Percentiles rank a stretch among this genome's conserved stretches.
phyloP scores from a whole-genome alignment of 2,797 vertebrate genomes.

The Novumbra hubbsi region DNA sequence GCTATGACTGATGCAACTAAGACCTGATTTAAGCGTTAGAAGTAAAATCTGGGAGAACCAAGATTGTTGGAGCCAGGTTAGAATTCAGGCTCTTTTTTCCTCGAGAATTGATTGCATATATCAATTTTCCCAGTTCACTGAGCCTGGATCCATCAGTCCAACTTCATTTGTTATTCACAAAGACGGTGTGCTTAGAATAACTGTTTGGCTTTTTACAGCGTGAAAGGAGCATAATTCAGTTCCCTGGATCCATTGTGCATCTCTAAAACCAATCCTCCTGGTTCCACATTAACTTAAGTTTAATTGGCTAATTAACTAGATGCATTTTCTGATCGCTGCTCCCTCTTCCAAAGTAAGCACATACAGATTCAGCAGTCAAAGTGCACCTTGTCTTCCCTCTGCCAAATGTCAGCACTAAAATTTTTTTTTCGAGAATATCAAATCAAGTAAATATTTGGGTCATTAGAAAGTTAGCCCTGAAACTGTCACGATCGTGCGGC shows the following conservation, averaged over 20 bases:
- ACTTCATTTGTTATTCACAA: background rate
- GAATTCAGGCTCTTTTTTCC: background rate
- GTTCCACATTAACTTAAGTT: background rate
- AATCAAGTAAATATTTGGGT: background rate
- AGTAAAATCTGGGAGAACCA: background rate
- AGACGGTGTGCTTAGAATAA: background rate
- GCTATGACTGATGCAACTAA: background rate
- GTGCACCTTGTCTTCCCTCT: background rate
- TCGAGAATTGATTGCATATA: background rate
- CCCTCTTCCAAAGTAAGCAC: background rate
- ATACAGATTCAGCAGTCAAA: background rate
- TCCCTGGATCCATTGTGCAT: background rate
- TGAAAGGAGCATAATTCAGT: background rate
- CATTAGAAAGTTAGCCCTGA: background rate
- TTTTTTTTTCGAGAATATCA: background rate
- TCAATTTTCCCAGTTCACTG: background rate
- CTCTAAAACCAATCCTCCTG: background rate
- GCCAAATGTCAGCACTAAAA: background rate
- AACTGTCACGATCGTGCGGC: background rate
- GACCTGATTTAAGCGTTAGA: background rate
- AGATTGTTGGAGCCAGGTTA: background rate
- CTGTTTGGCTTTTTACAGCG: background rate
- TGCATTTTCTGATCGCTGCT: background rate
- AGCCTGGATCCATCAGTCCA: background rate
- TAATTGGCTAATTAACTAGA: background rate